Evolutionary conservation across 2,888 invertebrate genomes (phyloP), one percentile per base, ranked within the genome.

Genomic region (Arrhopalites spinosus): DNA sequence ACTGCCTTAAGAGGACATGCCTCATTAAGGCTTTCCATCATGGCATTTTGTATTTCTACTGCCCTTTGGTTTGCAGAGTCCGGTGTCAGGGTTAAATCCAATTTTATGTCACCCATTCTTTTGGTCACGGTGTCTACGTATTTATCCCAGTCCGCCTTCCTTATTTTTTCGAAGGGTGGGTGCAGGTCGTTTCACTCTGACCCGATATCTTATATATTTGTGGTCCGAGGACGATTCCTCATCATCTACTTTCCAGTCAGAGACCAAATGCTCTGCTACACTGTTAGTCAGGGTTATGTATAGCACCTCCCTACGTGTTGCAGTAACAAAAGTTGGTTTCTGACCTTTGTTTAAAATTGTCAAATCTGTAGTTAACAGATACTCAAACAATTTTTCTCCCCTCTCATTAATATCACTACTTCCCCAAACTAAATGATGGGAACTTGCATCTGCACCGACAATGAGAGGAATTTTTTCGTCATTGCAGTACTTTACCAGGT

Each of bases 1-100:
- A 61, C 20, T 59, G 15, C n/a, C 36, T 66, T 70, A n/a, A 76
- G 17, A 17, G 76, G 76, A 27, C 79, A 77, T 20, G 64, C 56
- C 2, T 25, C 20, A 1, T 74, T 5, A 13, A 66, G 72, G 3
- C 61, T 45, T 0, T 0, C 23, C 13, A 23, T 30, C 1, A 78
- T 8, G 11, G 15, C 7, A n/a, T 72, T 7, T 2, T 11, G 43
- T 17, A 25, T 45, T 68, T 11, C 23, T 1, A 56, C 59, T 3
- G 66, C 66, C 20, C 43, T 43, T 1, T 23, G 11, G 20, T 43
- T 13, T 13, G 30, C n/a, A n/a, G 43, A 2, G 13, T 43, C 25
- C 15, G 23, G 43, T 17, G n/a, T 8, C 8, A 30, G 45, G 1
- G 43, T 17, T 17, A 36, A 20, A 7, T 17, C 11, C 43, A 2